A percentile compares a stretch with the other conserved stretches of the same genome.
phyloP scores from a whole-genome alignment of 1,140 invertebrate genomes.

The Drosophila navojoa region DNA sequence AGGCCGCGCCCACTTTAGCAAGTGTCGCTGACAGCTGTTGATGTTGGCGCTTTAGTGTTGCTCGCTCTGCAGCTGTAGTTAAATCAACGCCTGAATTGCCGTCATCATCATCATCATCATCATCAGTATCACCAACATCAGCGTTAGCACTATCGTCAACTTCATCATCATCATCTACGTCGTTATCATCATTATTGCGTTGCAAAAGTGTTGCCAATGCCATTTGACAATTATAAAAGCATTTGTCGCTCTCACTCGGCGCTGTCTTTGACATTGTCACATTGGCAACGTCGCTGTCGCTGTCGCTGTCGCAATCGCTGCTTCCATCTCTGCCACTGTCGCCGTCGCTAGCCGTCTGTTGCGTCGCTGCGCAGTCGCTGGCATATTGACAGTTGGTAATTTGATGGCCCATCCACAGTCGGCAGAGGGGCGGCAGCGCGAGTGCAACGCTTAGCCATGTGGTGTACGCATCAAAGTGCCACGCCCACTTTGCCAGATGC shows the following conservation, averaged over 20 bases:
- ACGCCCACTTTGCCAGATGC: constrained; percentile 54
- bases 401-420: constrained; percentile 63
- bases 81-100: constrained; percentile 60
- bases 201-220: constrained; percentile 62
- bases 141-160: neutral
- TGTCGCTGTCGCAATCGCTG: constrained; percentile 23
- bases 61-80: constrained; percentile 47
- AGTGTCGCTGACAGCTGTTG: constrained; percentile 74
- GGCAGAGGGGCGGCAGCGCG: constrained; percentile 33
- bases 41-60: constrained; percentile 23
- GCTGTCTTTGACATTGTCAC: constrained; percentile 59
- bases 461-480: constrained; percentile 37
- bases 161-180: constrained; percentile 1
- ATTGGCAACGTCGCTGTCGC: constrained; percentile 31
- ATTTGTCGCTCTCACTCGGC: constrained; percentile 56
- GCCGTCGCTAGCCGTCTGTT: constrained; percentile 10
- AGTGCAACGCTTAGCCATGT: constrained; percentile 35
- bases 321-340: neutral
- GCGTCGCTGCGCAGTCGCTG: constrained; percentile 19
- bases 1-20: constrained; percentile 57
- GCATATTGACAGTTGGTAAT: constrained; percentile 75
- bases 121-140: constrained; percentile 2
- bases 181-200: constrained; percentile 3
- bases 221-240: constrained; percentile 82
- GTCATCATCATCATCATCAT: constrained; percentile 53